Percentiles rank a stretch among this genome's conserved stretches.
phyloP scores from a whole-genome alignment of 2,888 invertebrate species.

The Alsophila aescularia region DNA sequence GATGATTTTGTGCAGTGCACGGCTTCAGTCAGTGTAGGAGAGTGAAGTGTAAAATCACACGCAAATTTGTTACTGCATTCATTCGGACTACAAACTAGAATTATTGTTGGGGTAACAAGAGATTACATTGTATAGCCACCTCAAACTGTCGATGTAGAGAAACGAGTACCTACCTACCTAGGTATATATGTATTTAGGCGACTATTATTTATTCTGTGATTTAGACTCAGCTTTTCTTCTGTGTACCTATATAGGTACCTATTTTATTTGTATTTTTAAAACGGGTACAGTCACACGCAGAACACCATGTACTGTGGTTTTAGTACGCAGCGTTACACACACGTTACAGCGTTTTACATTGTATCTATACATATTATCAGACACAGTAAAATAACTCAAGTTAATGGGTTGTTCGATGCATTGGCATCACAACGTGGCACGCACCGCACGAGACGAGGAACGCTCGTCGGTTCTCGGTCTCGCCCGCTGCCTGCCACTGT shows the following conservation, averaged over 20 bases:
- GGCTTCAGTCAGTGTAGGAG: constrained; percentile 65
- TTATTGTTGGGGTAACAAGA: constrained; percentile 20
- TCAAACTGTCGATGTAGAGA: not conserved
- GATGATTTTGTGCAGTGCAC: constrained; percentile 54
- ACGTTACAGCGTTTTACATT: not conserved
- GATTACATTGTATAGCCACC: constrained; percentile 11
- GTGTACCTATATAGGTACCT: no score
- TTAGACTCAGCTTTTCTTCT: no score
- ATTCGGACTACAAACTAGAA: constrained; percentile 26
- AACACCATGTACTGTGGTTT: no score
- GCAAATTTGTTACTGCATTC: constrained; percentile 55
- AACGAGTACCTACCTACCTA: no score
- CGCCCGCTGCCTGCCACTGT: not conserved
- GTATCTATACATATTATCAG: not conserved
- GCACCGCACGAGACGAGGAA: constrained; percentile 37
- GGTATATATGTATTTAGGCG: no score
- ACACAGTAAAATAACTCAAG: no score
- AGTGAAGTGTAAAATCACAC: constrained; percentile 73
- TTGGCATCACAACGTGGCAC: constrained; percentile 52
- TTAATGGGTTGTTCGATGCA: constrained; percentile 27
- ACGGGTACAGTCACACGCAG: no score
- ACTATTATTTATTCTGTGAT: no score
- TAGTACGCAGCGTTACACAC: no score
- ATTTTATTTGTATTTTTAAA: no score
- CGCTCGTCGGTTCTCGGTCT: constrained; percentile 22